Conservation (phyloP, 1,140 invertebrate genomes). For the Heliconius hewitsoni region DNA sequence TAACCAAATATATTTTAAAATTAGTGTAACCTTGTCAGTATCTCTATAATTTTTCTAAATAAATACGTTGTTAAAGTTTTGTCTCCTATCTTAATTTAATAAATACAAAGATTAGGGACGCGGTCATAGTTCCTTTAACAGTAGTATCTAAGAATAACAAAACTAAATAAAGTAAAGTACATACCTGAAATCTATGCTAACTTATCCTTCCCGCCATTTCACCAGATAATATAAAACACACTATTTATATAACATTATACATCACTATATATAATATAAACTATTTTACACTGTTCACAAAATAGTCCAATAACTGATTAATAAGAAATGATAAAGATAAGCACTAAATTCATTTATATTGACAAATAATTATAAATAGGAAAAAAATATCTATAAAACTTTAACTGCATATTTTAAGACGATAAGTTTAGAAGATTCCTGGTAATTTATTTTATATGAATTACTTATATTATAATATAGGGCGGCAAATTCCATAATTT, state of each 20-base stretch:
- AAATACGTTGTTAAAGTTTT: no score
- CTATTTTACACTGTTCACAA: not conserved
- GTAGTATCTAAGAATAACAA: not conserved
- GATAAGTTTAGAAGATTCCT: not conserved
- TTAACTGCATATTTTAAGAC: not conserved
- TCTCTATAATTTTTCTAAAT: no score
- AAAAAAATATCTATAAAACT: not conserved
- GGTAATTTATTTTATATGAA: not conserved
- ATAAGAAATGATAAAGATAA: not conserved
- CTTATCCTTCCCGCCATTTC: conserved; percentile 35
- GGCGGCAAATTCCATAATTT: conserved; percentile 4
- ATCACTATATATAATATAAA: conserved; percentile 11
- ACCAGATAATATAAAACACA: conserved; percentile 16
- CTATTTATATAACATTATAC: not conserved
- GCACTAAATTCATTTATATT: not conserved
- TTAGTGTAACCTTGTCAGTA: no score
- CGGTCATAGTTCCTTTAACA: not conserved
- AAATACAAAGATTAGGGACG: no score
- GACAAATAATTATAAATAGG: not conserved
- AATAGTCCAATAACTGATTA: not conserved
- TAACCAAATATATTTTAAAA: no score
- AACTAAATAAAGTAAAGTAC: not conserved
- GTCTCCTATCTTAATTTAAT: no score
- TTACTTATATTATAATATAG: not conserved
- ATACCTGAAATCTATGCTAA: conserved; percentile 25